Conservation (phyloP, 2,888 invertebrate genomes). For the Uloborus plumipes region DNA sequence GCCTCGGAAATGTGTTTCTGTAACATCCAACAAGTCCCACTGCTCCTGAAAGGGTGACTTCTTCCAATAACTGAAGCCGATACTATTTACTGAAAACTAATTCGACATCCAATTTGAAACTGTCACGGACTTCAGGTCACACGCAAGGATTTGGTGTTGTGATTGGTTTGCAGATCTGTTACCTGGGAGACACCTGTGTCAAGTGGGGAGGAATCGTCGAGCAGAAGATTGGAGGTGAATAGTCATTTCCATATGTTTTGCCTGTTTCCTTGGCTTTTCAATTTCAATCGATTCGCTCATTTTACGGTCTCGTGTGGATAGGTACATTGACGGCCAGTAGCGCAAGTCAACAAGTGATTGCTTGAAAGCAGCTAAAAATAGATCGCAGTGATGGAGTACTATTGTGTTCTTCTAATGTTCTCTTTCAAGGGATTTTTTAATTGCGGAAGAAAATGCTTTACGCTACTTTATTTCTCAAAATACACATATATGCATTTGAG, state of each 20-base stretch:
- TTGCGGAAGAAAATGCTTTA: too few relatives aligned
- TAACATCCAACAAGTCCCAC: too few relatives aligned
- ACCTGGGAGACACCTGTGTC: conserved; percentile 40
- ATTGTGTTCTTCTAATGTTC: too few relatives aligned
- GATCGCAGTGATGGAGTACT: background rate
- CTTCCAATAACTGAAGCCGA: too few relatives aligned
- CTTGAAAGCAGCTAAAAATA: conserved; percentile 4
- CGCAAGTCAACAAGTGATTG: conserved; percentile 26
- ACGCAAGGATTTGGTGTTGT: conserved; percentile 13
- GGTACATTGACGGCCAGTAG: background rate
- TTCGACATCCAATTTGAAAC: too few relatives aligned
- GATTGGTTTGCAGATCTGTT: conserved; percentile 33
- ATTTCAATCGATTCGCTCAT: background rate
- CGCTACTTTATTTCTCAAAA: too few relatives aligned
- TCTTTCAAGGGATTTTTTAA: too few relatives aligned
- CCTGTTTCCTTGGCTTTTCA: background rate
- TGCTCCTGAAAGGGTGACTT: too few relatives aligned
- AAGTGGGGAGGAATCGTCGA: background rate
- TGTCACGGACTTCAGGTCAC: too few relatives aligned
- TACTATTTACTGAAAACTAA: too few relatives aligned
- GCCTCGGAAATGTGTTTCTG: too few relatives aligned
- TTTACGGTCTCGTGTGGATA: background rate
- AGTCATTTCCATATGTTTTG: conserved; percentile 10
- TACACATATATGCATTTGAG: too few relatives aligned
- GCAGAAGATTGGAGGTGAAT: background rate